Evolutionary conservation across 2,113 vertebrate species (phyloP), one percentile per base, ranked within the genome.

Genomic region (Herpetotheres cachinnans): DNA sequence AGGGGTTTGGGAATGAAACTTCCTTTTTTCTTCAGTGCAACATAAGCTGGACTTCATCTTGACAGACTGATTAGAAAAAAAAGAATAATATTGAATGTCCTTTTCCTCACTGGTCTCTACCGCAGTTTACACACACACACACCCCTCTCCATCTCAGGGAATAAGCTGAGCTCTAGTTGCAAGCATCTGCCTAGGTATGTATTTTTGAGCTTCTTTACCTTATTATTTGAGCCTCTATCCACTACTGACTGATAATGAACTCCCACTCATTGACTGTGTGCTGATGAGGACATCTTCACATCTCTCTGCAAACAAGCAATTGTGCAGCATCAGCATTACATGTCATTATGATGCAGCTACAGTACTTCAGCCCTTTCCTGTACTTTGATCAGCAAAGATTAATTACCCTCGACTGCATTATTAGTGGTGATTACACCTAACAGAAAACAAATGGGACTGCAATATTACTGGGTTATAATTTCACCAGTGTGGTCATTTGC

Each of bases 331-430:
- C 97, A 97, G 96, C 97, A 54, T 69, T 94, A 69, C 82, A 81
- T 92, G 89, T 96, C 96, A 95, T 97, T 97, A 94, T 50, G 81
- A 96, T 96, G 95, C 95, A 84, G 85, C 71, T 67, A 93, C 61
- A 59, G 87, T 78, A 78, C 84, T 94, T 95, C 88, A 94, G 77
- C 66, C 73, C 65, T 87, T 96, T 96, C 95, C 93, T 97, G 95
- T 96, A 86, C 96, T 98, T 98, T 97, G 97, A 98, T 98, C 97
- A 97, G 95, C 90, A 92, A 96, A 96, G 97, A 98, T 96, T 97
- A 98, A 98, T 98, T 97, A 94, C 89, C 89, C 96, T 95, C n/a
- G 16, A 93, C 95, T 96, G 95, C 95, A 98, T 97, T 98, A 97
- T 97, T 96, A 97, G 92, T 62, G 66, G 93, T 90, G 96, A 97